phyloP scores from a whole-genome alignment of 2,797 vertebrate genomes.

The Picus viridis region DNA sequence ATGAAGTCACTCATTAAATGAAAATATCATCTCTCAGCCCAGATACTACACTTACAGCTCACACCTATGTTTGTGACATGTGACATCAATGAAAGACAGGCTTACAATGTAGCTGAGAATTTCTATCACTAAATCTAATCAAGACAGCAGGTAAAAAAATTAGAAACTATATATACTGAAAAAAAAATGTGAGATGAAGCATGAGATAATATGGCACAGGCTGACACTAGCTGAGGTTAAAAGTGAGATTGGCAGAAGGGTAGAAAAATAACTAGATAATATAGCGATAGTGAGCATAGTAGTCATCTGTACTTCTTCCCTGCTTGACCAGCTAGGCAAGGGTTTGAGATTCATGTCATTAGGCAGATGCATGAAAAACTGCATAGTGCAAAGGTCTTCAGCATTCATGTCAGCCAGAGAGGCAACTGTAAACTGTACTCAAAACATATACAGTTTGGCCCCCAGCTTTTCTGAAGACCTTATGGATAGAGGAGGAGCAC shows the following conservation, averaged over 20 bases:
- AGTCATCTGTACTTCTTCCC: neutral
- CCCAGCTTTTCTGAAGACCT: neutral
- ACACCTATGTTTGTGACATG: neutral
- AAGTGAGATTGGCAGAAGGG: neutral
- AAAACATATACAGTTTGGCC: neutral
- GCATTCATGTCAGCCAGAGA: neutral
- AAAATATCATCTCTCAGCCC: neutral
- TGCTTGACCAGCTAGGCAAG: neutral
- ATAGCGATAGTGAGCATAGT: rapidly evolving
- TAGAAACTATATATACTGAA: neutral
- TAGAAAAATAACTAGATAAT: neutral
- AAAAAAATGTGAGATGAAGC: neutral
- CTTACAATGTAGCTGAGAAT: neutral
- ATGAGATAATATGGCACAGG: neutral
- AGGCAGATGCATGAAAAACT: neutral
- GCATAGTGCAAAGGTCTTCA: neutral
- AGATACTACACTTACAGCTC: neutral
- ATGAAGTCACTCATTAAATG: neutral
- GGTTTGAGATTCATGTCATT: neutral
- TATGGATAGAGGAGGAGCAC: rapidly evolving
- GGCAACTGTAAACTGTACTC: too few species aligned
- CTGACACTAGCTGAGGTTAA: neutral
- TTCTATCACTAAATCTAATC: neutral
- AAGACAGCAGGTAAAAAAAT: neutral
- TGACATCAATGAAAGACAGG: neutral